phyloP scores from a whole-genome alignment of 2,113 vertebrate genomes.

The Rhodinocichla rosea region DNA sequence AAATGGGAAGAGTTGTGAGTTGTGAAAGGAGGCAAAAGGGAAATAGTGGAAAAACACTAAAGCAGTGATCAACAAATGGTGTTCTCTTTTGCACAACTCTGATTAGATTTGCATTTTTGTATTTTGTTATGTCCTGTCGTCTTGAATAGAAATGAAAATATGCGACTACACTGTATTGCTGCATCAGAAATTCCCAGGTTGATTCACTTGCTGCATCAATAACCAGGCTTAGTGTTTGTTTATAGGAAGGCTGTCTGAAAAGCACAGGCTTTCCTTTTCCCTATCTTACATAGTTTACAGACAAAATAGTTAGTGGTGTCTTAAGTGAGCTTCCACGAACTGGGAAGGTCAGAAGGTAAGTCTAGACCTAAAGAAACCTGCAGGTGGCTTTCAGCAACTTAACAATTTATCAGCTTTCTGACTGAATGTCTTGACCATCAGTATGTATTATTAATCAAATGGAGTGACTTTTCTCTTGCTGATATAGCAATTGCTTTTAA shows the following conservation, averaged over 20 bases:
- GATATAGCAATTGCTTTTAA: conserved; percentile 26
- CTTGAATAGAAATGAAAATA: background rate
- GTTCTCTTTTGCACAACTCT: background rate
- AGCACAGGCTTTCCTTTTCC: background rate
- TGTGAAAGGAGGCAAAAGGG: background rate
- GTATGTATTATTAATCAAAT: conserved; percentile 43
- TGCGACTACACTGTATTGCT: background rate
- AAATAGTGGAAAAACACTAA: background rate
- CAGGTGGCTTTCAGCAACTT: background rate
- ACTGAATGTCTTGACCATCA: background rate
- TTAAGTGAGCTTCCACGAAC: background rate
- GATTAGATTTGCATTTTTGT: background rate
- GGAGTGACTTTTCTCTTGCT: conserved; percentile 36
- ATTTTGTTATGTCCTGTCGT: background rate
- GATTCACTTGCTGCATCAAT: background rate
- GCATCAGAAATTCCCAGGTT: background rate
- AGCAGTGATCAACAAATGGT: background rate
- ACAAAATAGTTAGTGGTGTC: background rate
- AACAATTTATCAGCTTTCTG: conserved; percentile 13
- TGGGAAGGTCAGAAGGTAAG: background rate
- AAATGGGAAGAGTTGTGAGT: background rate
- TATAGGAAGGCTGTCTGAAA: background rate
- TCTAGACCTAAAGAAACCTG: background rate
- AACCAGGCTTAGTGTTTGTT: background rate
- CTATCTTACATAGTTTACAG: background rate